A percentile compares a stretch with the other conserved stretches of the same genome.
Evolutionary conservation across 2,888 invertebrate genomes (phyloP).

Genomic region (Macrophya alboannulata): DNA sequence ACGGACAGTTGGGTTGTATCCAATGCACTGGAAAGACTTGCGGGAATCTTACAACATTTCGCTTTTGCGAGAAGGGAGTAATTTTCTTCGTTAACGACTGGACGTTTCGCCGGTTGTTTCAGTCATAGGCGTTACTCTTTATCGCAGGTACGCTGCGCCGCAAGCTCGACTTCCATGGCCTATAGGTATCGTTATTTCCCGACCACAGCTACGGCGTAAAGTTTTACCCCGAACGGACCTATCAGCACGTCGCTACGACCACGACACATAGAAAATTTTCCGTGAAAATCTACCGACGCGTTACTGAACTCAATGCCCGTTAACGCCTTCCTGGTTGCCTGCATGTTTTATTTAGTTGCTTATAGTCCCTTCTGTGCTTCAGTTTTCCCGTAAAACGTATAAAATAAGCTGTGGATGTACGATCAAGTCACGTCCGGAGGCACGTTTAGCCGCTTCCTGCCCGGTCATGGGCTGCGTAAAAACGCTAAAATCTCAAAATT

Average conservation of each 20-base stretch:
- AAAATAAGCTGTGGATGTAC: conserved; percentile 18
- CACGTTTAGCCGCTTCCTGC: conserved; percentile 43
- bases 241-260: conserved; percentile 36
- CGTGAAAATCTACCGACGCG: background rate
- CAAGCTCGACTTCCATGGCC: conserved; percentile 21
- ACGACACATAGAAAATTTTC: background rate
- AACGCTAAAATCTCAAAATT: conserved; percentile 50
- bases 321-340: conserved; percentile 33
- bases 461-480: background rate
- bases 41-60: background rate
- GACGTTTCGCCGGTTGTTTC: conserved; percentile 9
- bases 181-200: conserved; percentile 32
- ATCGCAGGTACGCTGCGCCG: conserved; percentile 14
- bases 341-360: conserved; percentile 47
- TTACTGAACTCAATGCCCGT: conserved; percentile 8
- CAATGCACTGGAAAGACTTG: conserved; percentile 19
- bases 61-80: background rate
- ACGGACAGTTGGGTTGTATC: background rate
- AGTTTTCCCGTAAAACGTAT: conserved; percentile 29
- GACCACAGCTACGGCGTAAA: conserved; percentile 31
- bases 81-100: conserved; percentile 35
- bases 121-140: conserved; percentile 17
- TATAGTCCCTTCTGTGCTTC: background rate
- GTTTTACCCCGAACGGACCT: conserved; percentile 40
- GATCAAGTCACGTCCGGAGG: conserved; percentile 48